phyloP scores from a whole-genome alignment of 1,140 invertebrate genomes.

The Globodera rostochiensis region DNA sequence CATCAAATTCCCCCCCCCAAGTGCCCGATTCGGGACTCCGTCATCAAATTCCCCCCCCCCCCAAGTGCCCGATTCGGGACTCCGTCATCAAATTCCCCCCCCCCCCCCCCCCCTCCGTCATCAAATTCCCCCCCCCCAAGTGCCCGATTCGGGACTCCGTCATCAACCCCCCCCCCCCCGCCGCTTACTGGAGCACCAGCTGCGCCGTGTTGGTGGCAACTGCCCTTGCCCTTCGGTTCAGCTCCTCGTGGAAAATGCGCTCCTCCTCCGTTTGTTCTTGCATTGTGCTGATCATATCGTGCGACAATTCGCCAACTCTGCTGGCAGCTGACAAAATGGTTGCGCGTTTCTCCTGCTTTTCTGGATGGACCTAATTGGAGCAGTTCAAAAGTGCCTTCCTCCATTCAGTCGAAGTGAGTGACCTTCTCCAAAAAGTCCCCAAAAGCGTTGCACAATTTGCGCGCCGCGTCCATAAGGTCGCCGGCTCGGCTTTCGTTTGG shows the following conservation, averaged over 20 bases:
- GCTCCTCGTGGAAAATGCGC: constrained; percentile 68
- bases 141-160: too few species aligned
- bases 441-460: constrained; percentile 88
- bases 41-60: too few species aligned
- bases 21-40: too few species aligned
- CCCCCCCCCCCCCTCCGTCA: too few species aligned
- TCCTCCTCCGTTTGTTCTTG: constrained; percentile 82
- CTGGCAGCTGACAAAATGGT: constrained; percentile 89
- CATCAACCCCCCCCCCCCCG: not conserved
- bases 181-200: constrained; percentile 75
- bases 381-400: not conserved
- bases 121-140: too few species aligned
- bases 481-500: constrained; percentile 81
- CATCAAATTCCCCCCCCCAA: too few species aligned
- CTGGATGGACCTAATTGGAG: constrained; percentile 42
- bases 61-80: too few species aligned
- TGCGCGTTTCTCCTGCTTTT: constrained; percentile 68
- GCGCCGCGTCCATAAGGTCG: constrained; percentile 84
- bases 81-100: too few species aligned
- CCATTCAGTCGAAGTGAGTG: constrained; percentile 59
- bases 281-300: constrained; percentile 88
- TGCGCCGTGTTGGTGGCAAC: constrained; percentile 68
- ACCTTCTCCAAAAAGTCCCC: constrained; percentile 86
- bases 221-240: constrained; percentile 58
- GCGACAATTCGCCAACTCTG: constrained; percentile 90